A percentile compares a stretch with the other conserved stretches of the same genome.
phyloP scores from a whole-genome alignment of 2,113 vertebrate genomes.

The Catagonus wagneri region DNA sequence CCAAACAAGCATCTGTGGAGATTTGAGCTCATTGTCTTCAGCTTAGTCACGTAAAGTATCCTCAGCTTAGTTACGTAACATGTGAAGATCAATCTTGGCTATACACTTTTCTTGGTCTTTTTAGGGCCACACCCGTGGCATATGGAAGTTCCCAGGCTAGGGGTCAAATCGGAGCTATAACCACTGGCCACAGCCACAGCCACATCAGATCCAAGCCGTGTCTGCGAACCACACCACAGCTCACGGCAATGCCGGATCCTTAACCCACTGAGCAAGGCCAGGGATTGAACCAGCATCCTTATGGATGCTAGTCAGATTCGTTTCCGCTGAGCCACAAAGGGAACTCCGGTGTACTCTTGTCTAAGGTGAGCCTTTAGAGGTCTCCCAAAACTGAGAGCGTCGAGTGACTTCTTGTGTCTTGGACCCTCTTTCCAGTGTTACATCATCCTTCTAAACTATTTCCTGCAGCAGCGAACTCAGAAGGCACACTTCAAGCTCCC shows the following conservation, averaged over 20 bases:
- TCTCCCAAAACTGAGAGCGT: background rate
- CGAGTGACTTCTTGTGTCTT: background rate
- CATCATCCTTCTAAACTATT: background rate
- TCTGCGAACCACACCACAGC: too few relatives aligned
- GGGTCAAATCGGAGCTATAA: too few relatives aligned
- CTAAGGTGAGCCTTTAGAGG: background rate
- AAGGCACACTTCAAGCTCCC: background rate
- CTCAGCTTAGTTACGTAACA: background rate
- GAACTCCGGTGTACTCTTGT: background rate
- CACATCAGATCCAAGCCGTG: too few relatives aligned
- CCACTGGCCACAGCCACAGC: too few relatives aligned
- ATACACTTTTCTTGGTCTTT: background rate
- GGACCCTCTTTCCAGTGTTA: background rate
- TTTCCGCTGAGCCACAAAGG: too few relatives aligned
- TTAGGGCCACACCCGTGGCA: too few relatives aligned
- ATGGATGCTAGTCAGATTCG: too few relatives aligned
- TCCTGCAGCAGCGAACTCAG: background rate
- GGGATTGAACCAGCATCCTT: too few relatives aligned
- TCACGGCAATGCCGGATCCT: too few relatives aligned
- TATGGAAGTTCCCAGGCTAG: too few relatives aligned
- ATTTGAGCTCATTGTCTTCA: background rate
- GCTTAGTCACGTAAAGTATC: background rate
- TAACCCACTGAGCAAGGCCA: too few relatives aligned
- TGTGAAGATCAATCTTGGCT: background rate
- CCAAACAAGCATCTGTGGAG: background rate